phyloP scores from a whole-genome alignment of 2,888 invertebrate genomes.

The Cephus spinipes region DNA sequence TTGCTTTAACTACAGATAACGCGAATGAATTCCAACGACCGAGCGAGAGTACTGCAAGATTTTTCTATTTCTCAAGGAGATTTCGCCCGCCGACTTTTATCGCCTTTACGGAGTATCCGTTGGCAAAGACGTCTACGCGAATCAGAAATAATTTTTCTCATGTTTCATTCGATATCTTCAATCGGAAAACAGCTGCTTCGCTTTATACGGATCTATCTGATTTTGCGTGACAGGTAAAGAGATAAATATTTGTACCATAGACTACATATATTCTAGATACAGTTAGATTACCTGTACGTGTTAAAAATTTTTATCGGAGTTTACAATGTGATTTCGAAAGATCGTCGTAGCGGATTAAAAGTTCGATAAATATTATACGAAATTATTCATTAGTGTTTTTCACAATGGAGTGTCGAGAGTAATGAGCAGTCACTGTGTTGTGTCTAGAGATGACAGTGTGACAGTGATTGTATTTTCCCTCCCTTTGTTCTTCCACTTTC shows the following conservation, averaged over 20 bases:
- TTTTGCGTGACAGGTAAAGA: background rate
- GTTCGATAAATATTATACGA: background rate
- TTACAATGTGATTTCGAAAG: background rate
- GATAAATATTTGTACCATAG: background rate
- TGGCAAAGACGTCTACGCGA: background rate
- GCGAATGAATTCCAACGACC: background rate
- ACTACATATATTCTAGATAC: background rate
- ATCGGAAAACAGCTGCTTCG: background rate
- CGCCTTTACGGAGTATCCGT: background rate
- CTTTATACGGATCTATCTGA: background rate
- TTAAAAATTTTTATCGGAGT: background rate
- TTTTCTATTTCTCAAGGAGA: background rate
- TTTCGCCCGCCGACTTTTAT: background rate
- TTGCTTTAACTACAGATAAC: background rate
- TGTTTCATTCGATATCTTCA: background rate
- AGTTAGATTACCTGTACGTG: background rate
- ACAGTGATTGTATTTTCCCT: slow-evolving; percentile 43
- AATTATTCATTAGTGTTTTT: background rate
- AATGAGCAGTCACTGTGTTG: background rate
- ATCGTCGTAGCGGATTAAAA: background rate
- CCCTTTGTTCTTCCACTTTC: slow-evolving; percentile 18
- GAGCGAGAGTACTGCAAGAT: background rate
- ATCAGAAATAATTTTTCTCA: background rate
- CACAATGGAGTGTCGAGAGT: background rate
- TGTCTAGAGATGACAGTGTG: slow-evolving; percentile 6